Conservation (phyloP, 2,113 vertebrate genomes). For the Neotoma lepida region DNA sequence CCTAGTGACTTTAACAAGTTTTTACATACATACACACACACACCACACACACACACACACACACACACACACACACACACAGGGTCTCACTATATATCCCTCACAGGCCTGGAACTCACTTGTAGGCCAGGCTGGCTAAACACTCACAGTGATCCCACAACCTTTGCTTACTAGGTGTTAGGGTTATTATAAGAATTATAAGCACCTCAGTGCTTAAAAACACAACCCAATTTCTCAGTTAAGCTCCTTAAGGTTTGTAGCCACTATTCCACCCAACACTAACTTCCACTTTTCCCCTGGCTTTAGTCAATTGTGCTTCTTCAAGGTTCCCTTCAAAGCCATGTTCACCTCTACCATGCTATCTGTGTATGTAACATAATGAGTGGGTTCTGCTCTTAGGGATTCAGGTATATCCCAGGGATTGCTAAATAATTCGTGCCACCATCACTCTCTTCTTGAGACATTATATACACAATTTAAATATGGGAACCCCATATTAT, state of each 20-base stretch:
- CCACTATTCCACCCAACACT: background rate
- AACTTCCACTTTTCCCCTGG: background rate
- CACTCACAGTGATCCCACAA: background rate
- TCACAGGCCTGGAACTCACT: background rate
- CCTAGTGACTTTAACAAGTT: conserved; percentile 4
- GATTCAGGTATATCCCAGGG: background rate
- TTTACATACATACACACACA: background rate
- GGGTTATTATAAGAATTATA: background rate
- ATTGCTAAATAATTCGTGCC: too few species aligned
- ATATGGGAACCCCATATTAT: background rate
- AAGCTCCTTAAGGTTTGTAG: background rate
- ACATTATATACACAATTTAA: background rate
- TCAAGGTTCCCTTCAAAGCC: background rate
- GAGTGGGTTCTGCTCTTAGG: background rate
- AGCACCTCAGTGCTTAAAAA: too few species aligned
- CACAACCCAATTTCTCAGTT: background rate
- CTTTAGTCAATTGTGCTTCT: background rate
- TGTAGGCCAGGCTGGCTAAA: background rate
- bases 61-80: too few species aligned
- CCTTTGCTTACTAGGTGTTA: background rate
- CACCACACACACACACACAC: too few species aligned
- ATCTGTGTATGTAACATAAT: background rate
- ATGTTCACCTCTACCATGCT: background rate
- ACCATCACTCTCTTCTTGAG: background rate
- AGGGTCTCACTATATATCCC: background rate